Evolutionary conservation across 2,797 vertebrate species (phyloP).

Genomic region (Erethizon dorsatum): DNA sequence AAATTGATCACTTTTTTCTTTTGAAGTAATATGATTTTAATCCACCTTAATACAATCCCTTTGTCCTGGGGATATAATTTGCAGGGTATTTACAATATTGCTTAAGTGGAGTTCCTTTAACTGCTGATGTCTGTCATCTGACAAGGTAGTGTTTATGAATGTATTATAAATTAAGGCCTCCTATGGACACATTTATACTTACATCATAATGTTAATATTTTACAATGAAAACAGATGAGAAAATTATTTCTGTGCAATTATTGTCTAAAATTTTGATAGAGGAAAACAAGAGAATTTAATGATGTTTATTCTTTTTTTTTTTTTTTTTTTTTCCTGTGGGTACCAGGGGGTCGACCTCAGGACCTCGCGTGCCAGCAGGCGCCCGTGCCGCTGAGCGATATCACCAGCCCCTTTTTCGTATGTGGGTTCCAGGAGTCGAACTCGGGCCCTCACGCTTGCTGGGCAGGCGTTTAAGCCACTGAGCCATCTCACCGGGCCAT

Average conservation of each 20-base stretch:
- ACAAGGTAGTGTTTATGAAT: slow-evolving; percentile 41
- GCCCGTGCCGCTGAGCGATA: no score
- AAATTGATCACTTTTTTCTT: background rate
- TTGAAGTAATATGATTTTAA: slow-evolving; percentile 40
- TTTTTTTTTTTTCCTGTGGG: no score
- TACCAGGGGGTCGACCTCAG: no score
- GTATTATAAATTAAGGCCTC: slow-evolving; percentile 65
- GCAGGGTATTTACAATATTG: background rate
- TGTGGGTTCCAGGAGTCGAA: no score
- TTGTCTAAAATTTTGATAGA: slow-evolving; percentile 22
- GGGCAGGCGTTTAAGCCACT: no score
- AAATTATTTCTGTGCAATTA: background rate
- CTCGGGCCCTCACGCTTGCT: no score
- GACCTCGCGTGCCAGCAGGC: no score
- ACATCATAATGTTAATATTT: slow-evolving; percentile 14
- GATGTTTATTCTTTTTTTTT: background rate
- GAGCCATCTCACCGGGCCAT: no score
- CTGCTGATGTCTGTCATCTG: slow-evolving; percentile 23
- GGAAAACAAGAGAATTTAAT: background rate
- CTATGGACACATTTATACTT: background rate
- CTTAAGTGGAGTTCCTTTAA: slow-evolving; percentile 43
- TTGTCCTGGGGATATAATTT: background rate
- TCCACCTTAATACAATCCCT: background rate
- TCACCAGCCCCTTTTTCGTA: no score
- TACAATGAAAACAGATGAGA: slow-evolving; percentile 52